phyloP scores from a whole-genome alignment of 2,888 invertebrate genomes.

The Lydus trimaculatus region DNA sequence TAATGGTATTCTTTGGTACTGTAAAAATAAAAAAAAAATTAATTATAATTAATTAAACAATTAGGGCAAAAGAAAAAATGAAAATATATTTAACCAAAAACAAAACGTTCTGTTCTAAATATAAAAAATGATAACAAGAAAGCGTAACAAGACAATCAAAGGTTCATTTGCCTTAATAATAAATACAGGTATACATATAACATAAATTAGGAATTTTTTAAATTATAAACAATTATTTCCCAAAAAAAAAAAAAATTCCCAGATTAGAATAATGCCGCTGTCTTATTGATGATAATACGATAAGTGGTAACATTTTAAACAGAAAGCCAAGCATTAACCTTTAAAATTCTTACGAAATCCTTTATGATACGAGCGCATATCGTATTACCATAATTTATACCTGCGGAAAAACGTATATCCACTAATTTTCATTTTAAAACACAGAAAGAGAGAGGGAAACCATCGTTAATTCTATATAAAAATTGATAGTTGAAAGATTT shows the following conservation, averaged over 20 bases:
- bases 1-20: slow-evolving; percentile 33
- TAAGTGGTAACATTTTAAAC: background rate
- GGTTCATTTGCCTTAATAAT: slow-evolving; percentile 15
- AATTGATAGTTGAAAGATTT: background rate
- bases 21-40: slow-evolving; percentile 22
- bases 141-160: slow-evolving; percentile 25
- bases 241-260: background rate
- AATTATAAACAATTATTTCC: background rate
- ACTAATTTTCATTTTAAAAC: slow-evolving; percentile 2
- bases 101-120: slow-evolving; percentile 20
- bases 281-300: background rate
- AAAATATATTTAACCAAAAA: slow-evolving; percentile 13
- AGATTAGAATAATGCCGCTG: background rate
- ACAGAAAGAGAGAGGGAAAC: background rate
- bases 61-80: background rate
- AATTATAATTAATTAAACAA: background rate
- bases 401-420: slow-evolving; percentile 2
- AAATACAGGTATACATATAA: background rate
- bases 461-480: background rate
- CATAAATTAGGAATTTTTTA: background rate
- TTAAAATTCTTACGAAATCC: background rate
- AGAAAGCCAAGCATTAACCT: background rate
- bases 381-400: background rate
- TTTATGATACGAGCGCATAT: background rate
- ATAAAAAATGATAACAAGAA: slow-evolving; percentile 21